Evolutionary conservation across 1,140 invertebrate genomes (phyloP), one percentile per base, ranked within the genome.

Genomic region (Philopotamus ludificatus): DNA sequence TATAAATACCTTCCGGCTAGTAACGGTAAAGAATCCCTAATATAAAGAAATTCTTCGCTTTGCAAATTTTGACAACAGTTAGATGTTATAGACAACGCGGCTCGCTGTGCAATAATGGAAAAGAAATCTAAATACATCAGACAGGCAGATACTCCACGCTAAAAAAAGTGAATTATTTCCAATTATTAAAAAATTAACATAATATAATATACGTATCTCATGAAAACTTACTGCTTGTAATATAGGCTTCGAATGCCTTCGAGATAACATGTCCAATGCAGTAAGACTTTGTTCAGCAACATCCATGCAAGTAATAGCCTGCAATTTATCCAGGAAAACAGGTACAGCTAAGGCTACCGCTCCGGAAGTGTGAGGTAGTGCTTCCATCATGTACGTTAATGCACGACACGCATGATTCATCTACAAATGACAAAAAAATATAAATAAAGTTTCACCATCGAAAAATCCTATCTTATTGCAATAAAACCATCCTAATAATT

Each of bases 381-480:
- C 95, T 79, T 99, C 97, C 88, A 99, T 93, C 96, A 99, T 98
- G 76, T 99, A 99, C 0, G 97, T 98, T 9, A 99, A 83, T 4
- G 97, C 97, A 47, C 97, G 89, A 78, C 96, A 98, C 0, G 97
- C 96, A 77, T 99, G 95, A 74, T 98, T 97, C 97, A 99, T 99
- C 89, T 91, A 75, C 0, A 73, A 72, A 70, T 69, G 65, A 66
- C 61, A 61, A 47, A 20, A 12, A 3, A 15, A 12, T 66, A 22
- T 28, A 3, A 42, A 58, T n/a, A 18, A 1, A 26, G 28, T 26
- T 25, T 45, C 44, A 51, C 9, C 9, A 1, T 51, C 2, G 4
- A 25, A 9, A 25, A 4, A n/a, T 2, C n/a, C n/a, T 39, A 39
- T 39, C n/a, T 39, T 39, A 39, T 39, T 39, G 34, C 34, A 39